phyloP scores from a whole-genome alignment of 2,797 vertebrate species.

The Lepilemur septentrionalis region DNA sequence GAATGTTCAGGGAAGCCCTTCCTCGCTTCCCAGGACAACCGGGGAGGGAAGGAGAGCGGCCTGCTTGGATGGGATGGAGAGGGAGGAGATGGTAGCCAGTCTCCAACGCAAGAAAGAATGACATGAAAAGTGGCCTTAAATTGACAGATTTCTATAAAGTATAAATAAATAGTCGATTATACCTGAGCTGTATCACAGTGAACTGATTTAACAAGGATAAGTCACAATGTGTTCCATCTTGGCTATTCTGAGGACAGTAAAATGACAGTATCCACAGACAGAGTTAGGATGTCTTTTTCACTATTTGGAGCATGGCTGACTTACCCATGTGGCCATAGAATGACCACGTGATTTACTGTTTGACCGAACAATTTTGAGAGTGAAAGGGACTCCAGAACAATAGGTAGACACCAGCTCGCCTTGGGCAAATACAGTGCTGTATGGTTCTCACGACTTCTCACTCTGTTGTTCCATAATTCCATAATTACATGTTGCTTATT shows the following conservation, averaged over 20 bases:
- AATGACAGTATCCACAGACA: not conserved
- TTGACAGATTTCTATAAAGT: not conserved
- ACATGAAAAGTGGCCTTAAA: not conserved
- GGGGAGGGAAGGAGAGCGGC: not conserved
- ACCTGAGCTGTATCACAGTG: not conserved
- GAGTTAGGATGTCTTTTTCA: not conserved
- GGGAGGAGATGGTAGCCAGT: accelerated
- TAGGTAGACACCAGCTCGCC: not conserved
- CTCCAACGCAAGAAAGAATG: not conserved
- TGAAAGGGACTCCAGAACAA: not conserved
- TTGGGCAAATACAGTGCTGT: not conserved
- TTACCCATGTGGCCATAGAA: not conserved
- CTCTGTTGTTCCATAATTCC: not conserved
- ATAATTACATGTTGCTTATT: not conserved
- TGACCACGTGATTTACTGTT: not conserved
- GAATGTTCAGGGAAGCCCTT: not conserved
- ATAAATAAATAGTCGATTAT: too few relatives aligned
- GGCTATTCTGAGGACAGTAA: not conserved
- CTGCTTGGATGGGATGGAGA: too few relatives aligned
- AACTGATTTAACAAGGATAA: not conserved
- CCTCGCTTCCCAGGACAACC: not conserved
- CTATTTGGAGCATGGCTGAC: not conserved
- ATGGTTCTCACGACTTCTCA: not conserved
- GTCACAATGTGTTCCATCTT: accelerated
- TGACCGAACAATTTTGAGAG: not conserved